Evolutionary conservation across 2,888 invertebrate species (phyloP).

Genomic region (Frankliniella intonsa): DNA sequence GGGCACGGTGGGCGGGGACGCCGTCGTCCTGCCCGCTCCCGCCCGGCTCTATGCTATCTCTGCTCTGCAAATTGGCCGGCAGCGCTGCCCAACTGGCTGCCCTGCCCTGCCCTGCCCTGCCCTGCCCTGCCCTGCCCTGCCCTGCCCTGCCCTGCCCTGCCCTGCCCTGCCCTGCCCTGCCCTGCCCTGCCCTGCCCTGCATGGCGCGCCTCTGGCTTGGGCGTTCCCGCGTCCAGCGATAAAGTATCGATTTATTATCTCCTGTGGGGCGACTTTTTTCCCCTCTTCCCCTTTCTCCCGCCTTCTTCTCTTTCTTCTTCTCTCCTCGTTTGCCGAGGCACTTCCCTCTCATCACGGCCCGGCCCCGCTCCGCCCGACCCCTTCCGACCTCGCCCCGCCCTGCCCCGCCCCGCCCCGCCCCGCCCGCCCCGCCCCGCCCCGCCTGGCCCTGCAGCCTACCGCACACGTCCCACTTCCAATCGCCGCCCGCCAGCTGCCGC

Average conservation of each 20-base stretch:
- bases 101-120: background rate
- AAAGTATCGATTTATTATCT: constrained; percentile 27
- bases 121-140: background rate
- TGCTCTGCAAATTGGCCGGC: constrained; percentile 17
- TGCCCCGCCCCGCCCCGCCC: no score
- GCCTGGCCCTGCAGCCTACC: no score
- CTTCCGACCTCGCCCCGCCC: background rate
- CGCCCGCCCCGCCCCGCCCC: no score
- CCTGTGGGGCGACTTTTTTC: background rate
- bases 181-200: background rate
- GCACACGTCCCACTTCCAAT: no score
- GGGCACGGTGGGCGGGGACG: background rate
- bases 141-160: background rate
- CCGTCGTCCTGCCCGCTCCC: background rate
- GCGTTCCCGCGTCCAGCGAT: background rate
- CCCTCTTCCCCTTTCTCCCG: background rate
- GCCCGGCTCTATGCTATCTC: background rate
- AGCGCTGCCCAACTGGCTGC: background rate
- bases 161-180: no score
- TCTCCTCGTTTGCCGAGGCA: no score
- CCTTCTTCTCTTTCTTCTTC: no score
- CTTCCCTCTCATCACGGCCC: no score
- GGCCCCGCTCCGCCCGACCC: background rate
- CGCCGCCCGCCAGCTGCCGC: no score
- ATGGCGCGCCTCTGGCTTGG: background rate